Evolutionary conservation across 2,888 invertebrate genomes (phyloP), one percentile per base, ranked within the genome.

Genomic region (Hydrotaea cyrtoneurina): DNA sequence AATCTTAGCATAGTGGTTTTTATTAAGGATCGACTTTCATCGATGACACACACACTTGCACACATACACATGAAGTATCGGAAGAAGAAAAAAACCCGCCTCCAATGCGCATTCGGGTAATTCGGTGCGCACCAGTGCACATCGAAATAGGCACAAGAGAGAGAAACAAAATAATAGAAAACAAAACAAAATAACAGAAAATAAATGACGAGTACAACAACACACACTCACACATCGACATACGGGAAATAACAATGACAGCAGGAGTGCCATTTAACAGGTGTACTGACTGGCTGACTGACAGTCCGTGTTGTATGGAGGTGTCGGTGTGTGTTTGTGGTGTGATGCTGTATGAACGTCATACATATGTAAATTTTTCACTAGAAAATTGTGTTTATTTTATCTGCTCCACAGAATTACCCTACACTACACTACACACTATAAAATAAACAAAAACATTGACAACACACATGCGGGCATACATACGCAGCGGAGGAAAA

Each of bases 81-180:
- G 15, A 7, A 31, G 3, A 31, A 31, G 31, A 31, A 69, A 43
- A 62, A 55, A 11, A 8, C 8, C 11, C 53, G 57, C 19, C 43
- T 55, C 36, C 74, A 75, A 75, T 75, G 83, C 80, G 78, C 71
- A 72, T 72, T 75, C 62, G 46, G 64, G 71, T 71, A 78, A 31
- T 62, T 72, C 78, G 71, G 78, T 80, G 83, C 83, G 78, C 80
- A 75, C 71, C 80, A 75, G 21, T 84, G 75, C 66, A 80, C 80
- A 75, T 39, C 74, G 13, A 73, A 77, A 77, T 55, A 73, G 46
- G 57, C 72, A 79, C 17, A 46, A 43, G 53, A 75, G 59, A 57
- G 26, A 50, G 78, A 74, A 31, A 13, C 53, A 78, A 73, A 23
- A 21, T 36, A n/a, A 46, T 13, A 15, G 39, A 50, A 59, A 11